Percentiles rank a stretch among this genome's conserved stretches.
Evolutionary conservation across 2,888 invertebrate species (phyloP).

Genomic region (Hybos culiciformis): DNA sequence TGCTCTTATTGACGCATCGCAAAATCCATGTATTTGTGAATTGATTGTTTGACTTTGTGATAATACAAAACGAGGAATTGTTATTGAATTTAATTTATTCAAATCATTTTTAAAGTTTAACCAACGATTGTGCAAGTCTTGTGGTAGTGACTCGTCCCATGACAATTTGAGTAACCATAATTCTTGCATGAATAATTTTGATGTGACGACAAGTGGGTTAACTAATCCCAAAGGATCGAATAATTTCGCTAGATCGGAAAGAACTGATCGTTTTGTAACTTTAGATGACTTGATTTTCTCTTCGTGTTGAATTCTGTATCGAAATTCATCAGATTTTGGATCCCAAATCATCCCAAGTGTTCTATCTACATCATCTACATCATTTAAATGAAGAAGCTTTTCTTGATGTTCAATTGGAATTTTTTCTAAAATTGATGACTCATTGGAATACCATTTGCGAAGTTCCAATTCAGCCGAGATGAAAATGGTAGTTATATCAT

Average conservation of each 20-base stretch:
- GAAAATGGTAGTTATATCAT: neutral
- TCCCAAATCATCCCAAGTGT: slow-evolving; percentile 11
- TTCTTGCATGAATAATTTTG: slow-evolving; percentile 11
- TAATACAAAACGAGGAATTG: too few relatives aligned
- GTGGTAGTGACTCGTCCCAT: slow-evolving; percentile 11
- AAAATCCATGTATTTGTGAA: slow-evolving; percentile 4
- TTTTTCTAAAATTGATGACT: neutral
- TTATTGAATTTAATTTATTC: too few relatives aligned
- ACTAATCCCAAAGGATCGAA: slow-evolving; percentile 14
- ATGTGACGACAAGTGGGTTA: slow-evolving; percentile 10
- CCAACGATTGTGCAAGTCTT: slow-evolving; percentile 6
- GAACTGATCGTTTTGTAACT: slow-evolving; percentile 8
- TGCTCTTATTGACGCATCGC: neutral
- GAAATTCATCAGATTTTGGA: slow-evolving; percentile 4
- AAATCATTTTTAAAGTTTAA: too few relatives aligned
- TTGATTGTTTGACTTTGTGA: too few relatives aligned
- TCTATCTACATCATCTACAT: slow-evolving; percentile 5
- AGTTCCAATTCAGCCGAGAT: neutral
- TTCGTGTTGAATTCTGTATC: neutral
- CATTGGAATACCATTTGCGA: neutral
- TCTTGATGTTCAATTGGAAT: neutral
- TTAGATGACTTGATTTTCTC: neutral
- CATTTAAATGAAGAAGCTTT: neutral
- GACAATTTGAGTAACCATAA: slow-evolving; percentile 10
- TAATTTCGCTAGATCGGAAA: slow-evolving; percentile 8